phyloP scores from a whole-genome alignment of 2,888 invertebrate genomes.

The Keiferia lycopersicella region DNA sequence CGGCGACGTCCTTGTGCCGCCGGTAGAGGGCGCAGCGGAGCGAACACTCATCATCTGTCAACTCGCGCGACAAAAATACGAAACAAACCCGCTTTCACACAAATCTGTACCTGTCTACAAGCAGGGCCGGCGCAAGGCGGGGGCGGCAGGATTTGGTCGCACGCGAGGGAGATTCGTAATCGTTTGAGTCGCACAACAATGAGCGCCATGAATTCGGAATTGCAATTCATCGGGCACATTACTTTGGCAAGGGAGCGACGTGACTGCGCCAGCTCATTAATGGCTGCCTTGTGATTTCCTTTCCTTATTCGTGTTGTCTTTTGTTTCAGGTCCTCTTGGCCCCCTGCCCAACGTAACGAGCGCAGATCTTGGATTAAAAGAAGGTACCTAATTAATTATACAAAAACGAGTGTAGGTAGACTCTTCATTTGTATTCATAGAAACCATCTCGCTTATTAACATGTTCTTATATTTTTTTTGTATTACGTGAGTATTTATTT shows the following conservation, averaged over 20 bases:
- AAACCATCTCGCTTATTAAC: neutral
- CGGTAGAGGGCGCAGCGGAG: slow-evolving; percentile 13
- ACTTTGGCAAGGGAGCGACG: slow-evolving; percentile 5
- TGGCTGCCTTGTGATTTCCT: neutral
- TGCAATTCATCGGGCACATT: slow-evolving; percentile 4
- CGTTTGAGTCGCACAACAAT: slow-evolving; percentile 13
- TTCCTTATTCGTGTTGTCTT: slow-evolving; percentile 26
- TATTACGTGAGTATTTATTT: neutral
- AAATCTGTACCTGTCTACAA: slow-evolving; percentile 24
- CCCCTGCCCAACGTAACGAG: slow-evolving; percentile 67
- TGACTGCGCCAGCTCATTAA: slow-evolving; percentile 6
- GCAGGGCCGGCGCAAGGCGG: slow-evolving; percentile 12
- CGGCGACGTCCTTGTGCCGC: slow-evolving; percentile 32
- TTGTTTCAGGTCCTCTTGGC: slow-evolving; percentile 67
- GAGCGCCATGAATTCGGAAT: slow-evolving; percentile 1
- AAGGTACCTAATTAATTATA: slow-evolving; percentile 50
- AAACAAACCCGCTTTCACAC: neutral
- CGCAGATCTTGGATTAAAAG: slow-evolving; percentile 58
- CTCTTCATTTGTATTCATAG: neutral
- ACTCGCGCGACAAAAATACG: slow-evolving; percentile 19
- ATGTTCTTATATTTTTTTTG: neutral
- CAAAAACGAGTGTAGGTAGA: neutral
- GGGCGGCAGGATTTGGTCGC: neutral
- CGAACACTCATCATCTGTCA: slow-evolving; percentile 23
- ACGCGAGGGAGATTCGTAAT: slow-evolving; percentile 29